phyloP scores from a whole-genome alignment of 2,888 invertebrate species.

The Corythucha ciliata region DNA sequence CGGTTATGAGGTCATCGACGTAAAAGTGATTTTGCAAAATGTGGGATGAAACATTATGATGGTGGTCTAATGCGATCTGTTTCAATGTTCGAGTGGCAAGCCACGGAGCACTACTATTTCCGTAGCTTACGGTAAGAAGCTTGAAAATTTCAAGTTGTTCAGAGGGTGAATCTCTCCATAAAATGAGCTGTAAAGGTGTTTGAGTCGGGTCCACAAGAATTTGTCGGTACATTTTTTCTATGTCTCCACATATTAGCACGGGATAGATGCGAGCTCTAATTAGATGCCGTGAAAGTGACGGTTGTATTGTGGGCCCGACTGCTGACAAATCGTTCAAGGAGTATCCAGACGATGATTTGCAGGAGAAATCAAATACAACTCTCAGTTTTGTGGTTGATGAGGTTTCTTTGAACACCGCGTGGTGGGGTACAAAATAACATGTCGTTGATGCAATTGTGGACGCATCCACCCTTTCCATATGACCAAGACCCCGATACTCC shows the following conservation, averaged over 20 bases:
- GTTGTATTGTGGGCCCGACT: constrained; percentile 27
- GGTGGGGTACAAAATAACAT: constrained; percentile 38
- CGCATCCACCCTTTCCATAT: constrained; percentile 29
- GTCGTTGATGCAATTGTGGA: not conserved
- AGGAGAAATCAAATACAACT: constrained; percentile 37
- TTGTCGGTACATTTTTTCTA: constrained; percentile 37
- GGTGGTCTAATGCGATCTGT: constrained; percentile 3
- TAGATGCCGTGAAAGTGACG: constrained; percentile 21
- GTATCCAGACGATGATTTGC: constrained; percentile 28
- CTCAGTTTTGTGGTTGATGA: constrained; percentile 36
- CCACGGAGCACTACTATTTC: constrained; percentile 29
- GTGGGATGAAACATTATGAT: no score
- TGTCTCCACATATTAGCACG: constrained; percentile 31
- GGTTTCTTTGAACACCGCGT: constrained; percentile 33
- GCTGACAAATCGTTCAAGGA: constrained; percentile 27
- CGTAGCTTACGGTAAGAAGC: constrained; percentile 34
- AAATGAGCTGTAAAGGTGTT: constrained; percentile 30
- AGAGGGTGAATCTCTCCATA: constrained; percentile 32
- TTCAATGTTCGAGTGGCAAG: constrained; percentile 21
- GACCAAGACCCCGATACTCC: constrained; percentile 24
- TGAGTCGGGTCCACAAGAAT: constrained; percentile 29
- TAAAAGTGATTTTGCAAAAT: no score
- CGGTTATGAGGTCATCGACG: no score
- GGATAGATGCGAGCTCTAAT: constrained; percentile 21
- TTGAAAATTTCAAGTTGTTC: constrained; percentile 28